Evolutionary conservation across 2,797 vertebrate species (phyloP), one percentile per base, ranked within the genome.

Genomic region (Cirrhinus molitorella): DNA sequence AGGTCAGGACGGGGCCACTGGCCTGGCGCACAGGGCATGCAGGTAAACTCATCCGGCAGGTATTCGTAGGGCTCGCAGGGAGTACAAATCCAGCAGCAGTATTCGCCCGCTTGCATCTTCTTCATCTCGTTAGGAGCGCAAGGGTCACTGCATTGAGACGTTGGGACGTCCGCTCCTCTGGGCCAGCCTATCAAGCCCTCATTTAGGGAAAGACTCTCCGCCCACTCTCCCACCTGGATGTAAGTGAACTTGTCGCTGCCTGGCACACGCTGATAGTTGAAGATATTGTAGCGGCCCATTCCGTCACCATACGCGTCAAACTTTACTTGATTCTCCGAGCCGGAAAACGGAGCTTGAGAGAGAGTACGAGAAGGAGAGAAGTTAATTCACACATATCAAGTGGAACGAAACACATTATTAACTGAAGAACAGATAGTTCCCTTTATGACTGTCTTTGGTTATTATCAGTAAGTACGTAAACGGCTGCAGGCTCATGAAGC

Each of bases 1-100:
- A 99, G 94, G 89, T 99, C 97, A 1, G 96, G 92, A 0, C 93
- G 95, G 77, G 98, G 98, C 98, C 98, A 99, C 88, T 96, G 96
- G 78, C 98, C 98, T 4, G 96, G 95, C 25, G 96, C 95, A 0
- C 98, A 99, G 78, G 97, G 97, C 9, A 91, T 92, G 80, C 98
- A 99, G 65, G 98, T 99, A 90, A 99, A 98, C 92, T 99, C 98
- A 59, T 99, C 98, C 23, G 91, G 94, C 88, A 99, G 91, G 90
- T 96, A 99, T 89, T 99, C 97, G 0, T 97, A 96, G 74, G 95
- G 90, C 91, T 99, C 98, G 6, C 98, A 99, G n/a, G 98, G 95
- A 43, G 98, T 99, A 59, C 98, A 99, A 89, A 99, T 99, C 98
- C 98, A 99, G 91, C 98, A 99, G 92, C 98, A 99, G 89, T 99